A percentile compares a stretch with the other conserved stretches of the same genome.
Evolutionary conservation across 2,113 vertebrate species (phyloP).

Genomic region (Callorhinus ursinus): DNA sequence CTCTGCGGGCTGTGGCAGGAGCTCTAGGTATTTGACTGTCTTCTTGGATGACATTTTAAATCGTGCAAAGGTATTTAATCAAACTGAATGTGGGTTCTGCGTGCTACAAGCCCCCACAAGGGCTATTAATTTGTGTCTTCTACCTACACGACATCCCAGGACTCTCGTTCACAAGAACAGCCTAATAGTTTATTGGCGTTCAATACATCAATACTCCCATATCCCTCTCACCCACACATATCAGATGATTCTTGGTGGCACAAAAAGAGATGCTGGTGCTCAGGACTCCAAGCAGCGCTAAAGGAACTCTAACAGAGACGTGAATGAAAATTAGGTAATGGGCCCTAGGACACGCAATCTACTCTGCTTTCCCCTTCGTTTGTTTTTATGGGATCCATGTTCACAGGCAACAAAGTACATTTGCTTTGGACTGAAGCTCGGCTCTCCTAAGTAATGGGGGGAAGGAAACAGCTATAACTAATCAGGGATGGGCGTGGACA

Average conservation of each 20-base stretch:
- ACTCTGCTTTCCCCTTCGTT: not conserved
- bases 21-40: conserved; percentile 27
- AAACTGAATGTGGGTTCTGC: not conserved
- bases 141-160: not conserved
- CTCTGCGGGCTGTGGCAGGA: not conserved
- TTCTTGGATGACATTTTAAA: conserved; percentile 54
- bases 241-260: not conserved
- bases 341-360: not conserved
- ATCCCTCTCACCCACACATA: conserved; percentile 26
- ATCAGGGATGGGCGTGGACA: not conserved
- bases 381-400: conserved; percentile 4
- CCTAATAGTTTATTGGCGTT: not conserved
- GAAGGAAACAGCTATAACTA: not conserved
- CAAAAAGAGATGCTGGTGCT: not conserved
- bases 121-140: not conserved
- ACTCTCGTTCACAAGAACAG: conserved; percentile 44
- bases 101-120: not conserved
- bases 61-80: not conserved
- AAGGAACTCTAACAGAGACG: not conserved
- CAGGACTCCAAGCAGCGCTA: not conserved
- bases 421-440: not conserved
- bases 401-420: not conserved
- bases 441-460: not conserved
- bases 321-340: not conserved
- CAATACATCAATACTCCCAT: not conserved